Evolutionary conservation across 2,113 vertebrate genomes (phyloP).

Genomic region (Microtus montanus): DNA sequence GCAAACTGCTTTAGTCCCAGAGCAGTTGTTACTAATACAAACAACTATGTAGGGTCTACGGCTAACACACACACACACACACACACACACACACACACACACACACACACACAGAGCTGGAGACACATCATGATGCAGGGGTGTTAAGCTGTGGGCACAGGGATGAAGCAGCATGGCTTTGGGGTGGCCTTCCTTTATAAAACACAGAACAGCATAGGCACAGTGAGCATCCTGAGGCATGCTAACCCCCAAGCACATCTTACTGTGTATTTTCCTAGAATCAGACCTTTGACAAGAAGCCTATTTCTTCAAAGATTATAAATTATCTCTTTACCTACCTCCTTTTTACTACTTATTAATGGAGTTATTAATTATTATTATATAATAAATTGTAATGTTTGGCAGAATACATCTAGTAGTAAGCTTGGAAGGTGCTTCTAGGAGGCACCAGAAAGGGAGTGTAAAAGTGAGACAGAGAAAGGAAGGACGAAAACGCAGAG

Average conservation of each 20-base stretch:
- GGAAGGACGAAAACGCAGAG: neutral
- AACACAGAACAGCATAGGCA: neutral
- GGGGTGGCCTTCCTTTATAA: neutral
- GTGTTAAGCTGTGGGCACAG: neutral
- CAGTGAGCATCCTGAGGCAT: neutral
- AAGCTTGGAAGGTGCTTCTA: neutral
- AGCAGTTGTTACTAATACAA: neutral
- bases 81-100: no score
- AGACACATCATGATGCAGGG: neutral
- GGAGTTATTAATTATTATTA: neutral
- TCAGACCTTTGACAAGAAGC: neutral
- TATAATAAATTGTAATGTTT: neutral
- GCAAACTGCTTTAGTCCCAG: neutral
- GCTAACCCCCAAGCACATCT: neutral
- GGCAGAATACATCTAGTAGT: neutral
- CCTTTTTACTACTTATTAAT: neutral
- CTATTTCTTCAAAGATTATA: neutral
- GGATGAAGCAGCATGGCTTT: neutral
- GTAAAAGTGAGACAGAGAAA: neutral
- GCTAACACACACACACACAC: neutral
- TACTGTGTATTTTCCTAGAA: slow-evolving; percentile 16
- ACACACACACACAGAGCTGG: neutral
- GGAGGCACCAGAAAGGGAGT: neutral
- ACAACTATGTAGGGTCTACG: neutral
- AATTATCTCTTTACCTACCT: neutral